Evolutionary conservation across 2,888 invertebrate genomes (phyloP), one percentile per base, ranked within the genome.

Genomic region (Aporophyla lueneburgensis): DNA sequence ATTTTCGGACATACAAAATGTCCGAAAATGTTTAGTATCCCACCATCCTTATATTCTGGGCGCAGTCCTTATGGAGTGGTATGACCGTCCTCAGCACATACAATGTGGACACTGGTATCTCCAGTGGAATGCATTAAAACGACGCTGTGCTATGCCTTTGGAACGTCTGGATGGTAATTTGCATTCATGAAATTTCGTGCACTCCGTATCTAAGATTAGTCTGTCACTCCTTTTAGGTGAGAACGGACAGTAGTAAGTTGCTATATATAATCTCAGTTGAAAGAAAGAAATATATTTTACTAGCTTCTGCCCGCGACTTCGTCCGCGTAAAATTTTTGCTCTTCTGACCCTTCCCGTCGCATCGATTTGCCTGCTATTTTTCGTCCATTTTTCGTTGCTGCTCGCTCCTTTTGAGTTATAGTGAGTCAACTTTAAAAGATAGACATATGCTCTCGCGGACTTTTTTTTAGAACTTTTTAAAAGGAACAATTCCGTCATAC

Each of bases 151-250:
- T 51, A 62, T 78, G 27, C 71, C 62, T 58, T 78, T 71, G 63
- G 56, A 24, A 63, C 54, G 56, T 56, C 24, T 16, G 24, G 33
- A 33, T 24, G 24, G 62, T 78, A 63, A 71, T 78, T 78, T 77
- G 72, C 71, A 65, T 78, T 65, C 72, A 65, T 46, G 46, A 58
- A 61, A 61, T 56, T 67, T 58, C 59, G 12, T 19, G 51, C 54
- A 66, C 21, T 62, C 19, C 43, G 40, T 14, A n/a, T 40, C 74
- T 56, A 14, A 66, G 40, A 80, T 75, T 80, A 63, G 5, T 27
- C 14, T 74, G 81, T 69, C 80, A 58, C 46, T 75, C 72, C 27
- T 49, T n/a, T 24, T 33, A 65, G 16, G 3, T 49, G 33, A 40
- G 33, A 40, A n/a, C 43, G 21, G 40, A 1, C 16, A 24, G 24